phyloP scores from a whole-genome alignment of 1,140 invertebrate genomes.

The Zaprionus nigranus region DNA sequence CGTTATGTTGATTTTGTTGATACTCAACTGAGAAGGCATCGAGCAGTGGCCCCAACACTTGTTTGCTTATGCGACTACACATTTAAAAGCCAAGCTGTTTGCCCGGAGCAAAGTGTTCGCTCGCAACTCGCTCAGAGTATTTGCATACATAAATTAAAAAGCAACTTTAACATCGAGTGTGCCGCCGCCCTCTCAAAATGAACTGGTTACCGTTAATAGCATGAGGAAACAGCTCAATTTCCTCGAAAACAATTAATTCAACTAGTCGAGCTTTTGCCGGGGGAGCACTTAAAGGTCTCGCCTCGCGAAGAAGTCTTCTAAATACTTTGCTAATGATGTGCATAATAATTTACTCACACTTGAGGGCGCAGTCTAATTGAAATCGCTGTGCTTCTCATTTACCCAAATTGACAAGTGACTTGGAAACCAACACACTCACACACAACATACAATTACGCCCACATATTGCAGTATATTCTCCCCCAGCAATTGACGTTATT shows the following conservation, averaged over 20 bases:
- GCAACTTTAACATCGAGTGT: constrained; percentile 26
- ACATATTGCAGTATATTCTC: neutral
- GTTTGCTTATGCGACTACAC: constrained; percentile 53
- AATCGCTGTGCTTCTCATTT: constrained; percentile 40
- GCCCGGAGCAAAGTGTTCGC: constrained; percentile 45
- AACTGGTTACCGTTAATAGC: constrained; percentile 44
- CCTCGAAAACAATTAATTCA: constrained; percentile 68
- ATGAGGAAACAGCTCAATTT: constrained; percentile 73
- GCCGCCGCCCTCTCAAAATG: constrained; percentile 7
- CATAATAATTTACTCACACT: constrained; percentile 76
- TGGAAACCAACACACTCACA: constrained; percentile 9
- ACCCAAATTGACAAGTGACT: constrained; percentile 19
- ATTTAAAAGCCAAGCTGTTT: constrained; percentile 32
- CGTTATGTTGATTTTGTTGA: constrained; percentile 17
- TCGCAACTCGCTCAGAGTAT: constrained; percentile 56
- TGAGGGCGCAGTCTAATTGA: constrained; percentile 67
- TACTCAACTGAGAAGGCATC: constrained; percentile 12
- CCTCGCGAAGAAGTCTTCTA: constrained; percentile 30
- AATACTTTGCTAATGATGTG: constrained; percentile 79
- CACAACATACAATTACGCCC: neutral
- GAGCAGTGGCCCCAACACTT: constrained; percentile 24
- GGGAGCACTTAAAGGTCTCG: constrained; percentile 9
- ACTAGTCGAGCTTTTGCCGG: constrained; percentile 41
- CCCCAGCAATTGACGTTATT: neutral
- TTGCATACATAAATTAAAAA: constrained; percentile 74